Evolutionary conservation across 2,888 invertebrate genomes (phyloP).

Genomic region (Phaonia tiefii): DNA sequence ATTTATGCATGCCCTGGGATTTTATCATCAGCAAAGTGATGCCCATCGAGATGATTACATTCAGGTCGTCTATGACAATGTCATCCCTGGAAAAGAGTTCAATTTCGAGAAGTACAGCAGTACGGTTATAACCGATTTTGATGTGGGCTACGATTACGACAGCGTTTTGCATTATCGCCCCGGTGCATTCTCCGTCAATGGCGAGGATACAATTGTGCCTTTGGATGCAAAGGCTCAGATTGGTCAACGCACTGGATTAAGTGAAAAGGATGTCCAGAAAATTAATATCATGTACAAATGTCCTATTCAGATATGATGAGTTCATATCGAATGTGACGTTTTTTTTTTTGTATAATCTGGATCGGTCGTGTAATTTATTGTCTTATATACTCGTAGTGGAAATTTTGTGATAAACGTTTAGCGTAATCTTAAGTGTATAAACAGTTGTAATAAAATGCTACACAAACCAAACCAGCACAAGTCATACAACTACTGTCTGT

Average conservation of each 20-base stretch:
- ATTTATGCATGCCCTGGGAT: constrained; percentile 89
- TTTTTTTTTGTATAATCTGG: no score
- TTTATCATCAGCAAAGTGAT: constrained; percentile 90
- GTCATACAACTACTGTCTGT: no score
- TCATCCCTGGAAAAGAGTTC: constrained; percentile 83
- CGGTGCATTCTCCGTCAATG: constrained; percentile 87
- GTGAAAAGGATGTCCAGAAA: constrained; percentile 75
- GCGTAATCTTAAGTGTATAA: no score
- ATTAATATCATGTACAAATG: constrained; percentile 79
- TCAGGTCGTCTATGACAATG: constrained; percentile 80
- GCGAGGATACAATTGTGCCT: constrained; percentile 85
- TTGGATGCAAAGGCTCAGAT: constrained; percentile 71
- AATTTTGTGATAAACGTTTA: no score
- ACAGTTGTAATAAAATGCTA: no score
- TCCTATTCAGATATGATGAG: constrained; percentile 71
- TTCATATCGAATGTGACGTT: no score
- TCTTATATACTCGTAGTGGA: no score
- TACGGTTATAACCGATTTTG: constrained; percentile 83
- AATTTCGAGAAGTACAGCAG: constrained; percentile 86
- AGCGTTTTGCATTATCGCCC: constrained; percentile 91
- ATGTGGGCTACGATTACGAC: constrained; percentile 87
- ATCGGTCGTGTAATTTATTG: no score
- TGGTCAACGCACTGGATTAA: constrained; percentile 76
- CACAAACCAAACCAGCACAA: no score
- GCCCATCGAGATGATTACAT: constrained; percentile 87